phyloP scores from a whole-genome alignment of 2,797 vertebrate species.

The Spondyliosoma cantharus region DNA sequence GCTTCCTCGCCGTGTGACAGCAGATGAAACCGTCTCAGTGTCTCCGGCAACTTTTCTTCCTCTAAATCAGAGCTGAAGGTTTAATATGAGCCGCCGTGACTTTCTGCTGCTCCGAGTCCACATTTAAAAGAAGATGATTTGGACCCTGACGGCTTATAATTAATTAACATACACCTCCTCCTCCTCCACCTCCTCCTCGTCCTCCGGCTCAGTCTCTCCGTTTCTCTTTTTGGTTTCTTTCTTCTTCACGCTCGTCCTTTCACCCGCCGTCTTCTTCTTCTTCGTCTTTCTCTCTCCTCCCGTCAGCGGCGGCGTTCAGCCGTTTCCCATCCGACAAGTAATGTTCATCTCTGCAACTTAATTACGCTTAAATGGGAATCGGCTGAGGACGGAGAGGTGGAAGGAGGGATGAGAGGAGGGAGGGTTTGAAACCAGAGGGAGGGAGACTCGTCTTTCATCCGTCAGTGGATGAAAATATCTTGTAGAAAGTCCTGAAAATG shows the following conservation, averaged over 20 bases:
- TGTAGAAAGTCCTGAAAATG: background rate
- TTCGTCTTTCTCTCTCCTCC: slow-evolving; percentile 45
- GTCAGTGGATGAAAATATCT: slow-evolving; percentile 13
- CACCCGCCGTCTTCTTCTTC: slow-evolving; percentile 75
- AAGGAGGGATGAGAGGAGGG: slow-evolving; percentile 14
- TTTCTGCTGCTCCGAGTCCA: slow-evolving; percentile 87
- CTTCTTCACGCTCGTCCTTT: slow-evolving; percentile 8
- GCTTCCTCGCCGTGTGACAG: background rate
- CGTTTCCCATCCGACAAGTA: slow-evolving; percentile 45
- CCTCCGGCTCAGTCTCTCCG: slow-evolving; percentile 7
- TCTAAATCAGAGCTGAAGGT: slow-evolving; percentile 50
- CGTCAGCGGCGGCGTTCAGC: slow-evolving; percentile 46
- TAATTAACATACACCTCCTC: slow-evolving; percentile 84
- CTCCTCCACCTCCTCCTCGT: slow-evolving; percentile 7
- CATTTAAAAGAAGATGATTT: slow-evolving; percentile 91
- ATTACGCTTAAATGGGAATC: slow-evolving; percentile 50
- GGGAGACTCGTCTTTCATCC: background rate
- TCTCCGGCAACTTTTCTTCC: slow-evolving; percentile 3
- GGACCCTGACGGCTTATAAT: slow-evolving; percentile 95
- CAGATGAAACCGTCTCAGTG: background rate
- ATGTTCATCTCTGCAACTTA: slow-evolving; percentile 53
- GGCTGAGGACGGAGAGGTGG: slow-evolving; percentile 17
- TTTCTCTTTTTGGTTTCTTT: slow-evolving; percentile 81
- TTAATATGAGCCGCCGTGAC: slow-evolving; percentile 49
- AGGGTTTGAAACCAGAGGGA: slow-evolving; percentile 19